Evolutionary conservation across 2,888 invertebrate species (phyloP).

Genomic region (Amorpha juglandis): DNA sequence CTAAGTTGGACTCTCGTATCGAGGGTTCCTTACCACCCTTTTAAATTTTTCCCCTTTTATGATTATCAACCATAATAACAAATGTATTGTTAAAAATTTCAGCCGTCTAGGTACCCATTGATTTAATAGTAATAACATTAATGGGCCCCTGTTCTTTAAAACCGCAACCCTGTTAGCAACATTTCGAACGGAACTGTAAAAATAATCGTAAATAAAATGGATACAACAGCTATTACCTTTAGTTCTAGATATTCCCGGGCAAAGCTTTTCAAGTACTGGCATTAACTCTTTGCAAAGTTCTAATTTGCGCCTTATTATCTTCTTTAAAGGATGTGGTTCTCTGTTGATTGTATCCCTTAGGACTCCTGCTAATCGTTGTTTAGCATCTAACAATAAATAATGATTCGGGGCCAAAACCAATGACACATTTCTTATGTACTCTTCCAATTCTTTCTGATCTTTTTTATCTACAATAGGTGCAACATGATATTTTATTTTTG

Average conservation of each 20-base stretch:
- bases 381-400: conserved; percentile 87
- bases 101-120: too few relatives aligned
- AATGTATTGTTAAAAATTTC: too few relatives aligned
- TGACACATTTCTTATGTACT: conserved; percentile 81
- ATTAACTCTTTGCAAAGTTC: conserved; percentile 87
- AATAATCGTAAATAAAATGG: background rate
- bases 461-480: conserved; percentile 70
- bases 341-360: conserved; percentile 78
- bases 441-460: conserved; percentile 76
- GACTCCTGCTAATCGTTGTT: conserved; percentile 87
- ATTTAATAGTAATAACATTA: too few relatives aligned
- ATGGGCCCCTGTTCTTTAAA: too few relatives aligned
- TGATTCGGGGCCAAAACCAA: conserved; percentile 87
- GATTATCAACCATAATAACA: too few relatives aligned
- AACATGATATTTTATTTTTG: background rate
- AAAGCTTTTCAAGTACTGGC: conserved; percentile 86
- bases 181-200: too few relatives aligned
- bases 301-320: conserved; percentile 86
- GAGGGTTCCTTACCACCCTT: too few relatives aligned
- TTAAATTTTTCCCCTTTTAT: too few relatives aligned
- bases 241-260: conserved; percentile 88
- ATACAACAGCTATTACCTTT: conserved; percentile 74
- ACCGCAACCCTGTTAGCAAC: too few relatives aligned
- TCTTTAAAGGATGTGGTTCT: conserved; percentile 78
- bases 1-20: too few relatives aligned